Base-by-base conservation (phyloP, 2,797 vertebrate species). In the Alouatta caraya region DNA sequence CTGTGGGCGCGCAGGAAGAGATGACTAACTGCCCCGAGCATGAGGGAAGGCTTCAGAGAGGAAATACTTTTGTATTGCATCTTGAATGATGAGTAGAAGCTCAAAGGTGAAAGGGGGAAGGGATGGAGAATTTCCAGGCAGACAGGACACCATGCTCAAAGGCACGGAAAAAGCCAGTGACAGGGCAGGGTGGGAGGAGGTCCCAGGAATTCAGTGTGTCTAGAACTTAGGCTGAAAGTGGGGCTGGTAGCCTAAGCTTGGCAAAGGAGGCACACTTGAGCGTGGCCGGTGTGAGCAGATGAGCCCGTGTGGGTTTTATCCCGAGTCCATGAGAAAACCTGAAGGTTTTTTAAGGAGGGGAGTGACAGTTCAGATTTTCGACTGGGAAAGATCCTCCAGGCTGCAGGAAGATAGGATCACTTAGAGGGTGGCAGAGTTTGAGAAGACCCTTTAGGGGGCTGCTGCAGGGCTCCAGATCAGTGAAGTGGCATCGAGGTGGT, bases 101-200 rank as follows among this genome's bases (percentile, higher is more conserved):
- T 96, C 86, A 97, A 90, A 94, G 92, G 79, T 96, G 96, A 96
- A 96, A 92, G 50, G 70, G 26, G 70, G 42, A 72, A 78, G 42
- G 75, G 61, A 96, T 87, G 90, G 95, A 97, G 85, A 87, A 73
- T 96, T 96, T 93, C 85, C 94, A 92, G 82, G 37, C 44, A 33
- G 83, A 73, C 30, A 2, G 30, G 78, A 92, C 57, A 26, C 57
- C 1, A 3, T 88, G 52, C 80, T 93, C 55, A 39, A 84, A 96
- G 55, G 76, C 88, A 64, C 1, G 0, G 44, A 87, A 37, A 28
- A 17, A 64, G 80, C 26, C 28, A 75, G 42, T 4, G n/a, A 17
- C 64, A 30, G 55, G 55, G 12, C 8, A 55, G 79, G 61, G 64
- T 67, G 42, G 82, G 42, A 91, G 80, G 67, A 86, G 39, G 57